phyloP scores from a whole-genome alignment of 2,113 vertebrate genomes.

The Percina caprodes region DNA sequence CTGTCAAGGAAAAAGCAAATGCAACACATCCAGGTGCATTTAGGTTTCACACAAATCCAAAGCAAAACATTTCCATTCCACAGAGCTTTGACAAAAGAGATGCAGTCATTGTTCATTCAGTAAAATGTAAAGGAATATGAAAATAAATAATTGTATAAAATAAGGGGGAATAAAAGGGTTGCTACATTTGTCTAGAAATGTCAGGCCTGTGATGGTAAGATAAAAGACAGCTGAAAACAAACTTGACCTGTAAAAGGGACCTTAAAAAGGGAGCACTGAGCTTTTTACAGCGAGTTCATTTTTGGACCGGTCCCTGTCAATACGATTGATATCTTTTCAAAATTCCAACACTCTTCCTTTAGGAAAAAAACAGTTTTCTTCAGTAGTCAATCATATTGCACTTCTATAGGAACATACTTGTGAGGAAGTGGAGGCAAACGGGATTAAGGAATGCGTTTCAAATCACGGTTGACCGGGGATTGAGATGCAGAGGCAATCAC shows the following conservation, averaged over 20 bases:
- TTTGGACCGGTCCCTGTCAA: conserved; percentile 8
- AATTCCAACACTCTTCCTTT: conserved; percentile 3
- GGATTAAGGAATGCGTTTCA: conserved; percentile 36
- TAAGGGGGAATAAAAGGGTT: background rate
- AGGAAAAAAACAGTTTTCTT: conserved; percentile 40
- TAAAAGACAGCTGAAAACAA: conserved; percentile 14
- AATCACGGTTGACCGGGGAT: conserved; percentile 10
- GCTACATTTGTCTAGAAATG: conserved; percentile 49
- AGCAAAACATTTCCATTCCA: conserved; percentile 39
- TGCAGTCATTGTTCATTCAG: conserved; percentile 38
- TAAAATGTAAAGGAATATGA: conserved; percentile 48
- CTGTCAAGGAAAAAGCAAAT: conserved; percentile 5
- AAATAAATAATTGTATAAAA: conserved; percentile 72
- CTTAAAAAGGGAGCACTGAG: conserved; percentile 22
- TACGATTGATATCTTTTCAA: conserved; percentile 11
- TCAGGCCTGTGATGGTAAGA: background rate
- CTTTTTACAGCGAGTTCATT: background rate
- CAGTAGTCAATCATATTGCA: conserved; percentile 83
- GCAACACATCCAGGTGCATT: conserved; percentile 22
- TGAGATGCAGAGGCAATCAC: background rate
- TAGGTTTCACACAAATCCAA: conserved; percentile 36
- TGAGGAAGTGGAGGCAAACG: conserved; percentile 2
- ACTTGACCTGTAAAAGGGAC: conserved; percentile 24
- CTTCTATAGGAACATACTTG: conserved; percentile 57
- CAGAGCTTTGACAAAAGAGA: conserved; percentile 29